phyloP scores from a whole-genome alignment of 2,888 invertebrate species.

The Clivina fossor region DNA sequence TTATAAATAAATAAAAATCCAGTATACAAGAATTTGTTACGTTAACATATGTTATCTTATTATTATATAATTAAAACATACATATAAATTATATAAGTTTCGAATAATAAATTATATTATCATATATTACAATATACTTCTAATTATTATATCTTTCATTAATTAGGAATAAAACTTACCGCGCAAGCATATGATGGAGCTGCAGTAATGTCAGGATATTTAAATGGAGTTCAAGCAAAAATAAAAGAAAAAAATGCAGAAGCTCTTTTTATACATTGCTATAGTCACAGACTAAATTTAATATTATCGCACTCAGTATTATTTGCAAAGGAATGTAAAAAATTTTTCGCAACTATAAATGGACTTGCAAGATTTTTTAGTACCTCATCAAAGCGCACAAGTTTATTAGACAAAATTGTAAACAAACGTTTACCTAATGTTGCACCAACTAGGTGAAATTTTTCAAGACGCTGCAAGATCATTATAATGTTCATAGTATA shows the following conservation, averaged over 20 bases:
- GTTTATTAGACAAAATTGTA: slow-evolving; percentile 15
- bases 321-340: slow-evolving; percentile 11
- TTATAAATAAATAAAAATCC: too few species aligned
- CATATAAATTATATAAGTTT: too few species aligned
- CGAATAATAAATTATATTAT: too few species aligned
- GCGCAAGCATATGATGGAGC: slow-evolving; percentile 42
- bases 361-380: slow-evolving; percentile 6
- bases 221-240: slow-evolving; percentile 40
- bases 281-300: slow-evolving; percentile 34
- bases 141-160: too few species aligned
- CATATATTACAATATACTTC: too few species aligned
- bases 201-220: slow-evolving; percentile 37
- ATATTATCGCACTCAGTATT: slow-evolving; percentile 12
- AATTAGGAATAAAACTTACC: too few species aligned
- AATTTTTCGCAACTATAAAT: slow-evolving; percentile 8
- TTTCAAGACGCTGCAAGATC: neutral
- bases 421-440: slow-evolving; percentile 12
- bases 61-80: too few species aligned
- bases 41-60: too few species aligned
- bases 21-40: too few species aligned
- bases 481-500: too few species aligned
- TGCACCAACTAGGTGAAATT: slow-evolving; percentile 35
- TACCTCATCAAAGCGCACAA: slow-evolving; percentile 15
- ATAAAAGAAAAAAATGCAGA: slow-evolving; percentile 36
- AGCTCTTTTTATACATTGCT: slow-evolving; percentile 39